phyloP scores from a whole-genome alignment of 2,888 invertebrate genomes.

The Campoletis raptor region DNA sequence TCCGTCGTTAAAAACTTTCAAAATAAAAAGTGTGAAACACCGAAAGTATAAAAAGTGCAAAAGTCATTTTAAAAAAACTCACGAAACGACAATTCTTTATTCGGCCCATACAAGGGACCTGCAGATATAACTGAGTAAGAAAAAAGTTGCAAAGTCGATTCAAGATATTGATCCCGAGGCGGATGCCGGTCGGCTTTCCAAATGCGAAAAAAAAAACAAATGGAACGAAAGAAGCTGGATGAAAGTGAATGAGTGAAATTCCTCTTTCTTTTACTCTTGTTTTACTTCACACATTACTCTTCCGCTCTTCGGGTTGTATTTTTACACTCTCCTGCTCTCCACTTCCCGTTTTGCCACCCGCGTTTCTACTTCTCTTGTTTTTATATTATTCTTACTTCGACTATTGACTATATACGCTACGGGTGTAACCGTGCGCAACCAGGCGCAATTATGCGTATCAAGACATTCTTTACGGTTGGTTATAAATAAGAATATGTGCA shows the following conservation, averaged over 20 bases:
- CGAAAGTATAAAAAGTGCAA: neutral
- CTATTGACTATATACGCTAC: slow-evolving; percentile 28
- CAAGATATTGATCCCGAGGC: neutral
- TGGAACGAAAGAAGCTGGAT: neutral
- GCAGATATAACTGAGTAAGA: neutral
- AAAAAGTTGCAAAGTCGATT: slow-evolving; percentile 5
- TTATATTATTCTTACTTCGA: slow-evolving; percentile 31
- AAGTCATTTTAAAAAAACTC: neutral
- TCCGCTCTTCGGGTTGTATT: slow-evolving; percentile 44
- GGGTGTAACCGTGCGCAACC: slow-evolving; percentile 75
- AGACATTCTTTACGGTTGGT: slow-evolving; percentile 72
- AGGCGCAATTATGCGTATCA: slow-evolving; percentile 77
- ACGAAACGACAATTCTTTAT: neutral
- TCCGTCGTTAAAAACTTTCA: neutral
- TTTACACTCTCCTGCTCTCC: slow-evolving; percentile 19
- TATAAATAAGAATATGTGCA: slow-evolving; percentile 70
- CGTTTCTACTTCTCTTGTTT: slow-evolving; percentile 65
- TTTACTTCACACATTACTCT: slow-evolving; percentile 28
- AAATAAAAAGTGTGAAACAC: neutral
- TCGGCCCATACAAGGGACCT: neutral
- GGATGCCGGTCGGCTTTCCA: neutral
- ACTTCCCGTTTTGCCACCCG: slow-evolving; percentile 52
- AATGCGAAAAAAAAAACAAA: neutral
- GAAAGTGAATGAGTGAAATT: slow-evolving; percentile 42
- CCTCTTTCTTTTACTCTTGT: slow-evolving; percentile 15